These are phyloP conservation scores for Ferdinandea cuprea DNA, from an alignment of 2,888 invertebrate genomes.

Conservation along the genomic window DNA sequence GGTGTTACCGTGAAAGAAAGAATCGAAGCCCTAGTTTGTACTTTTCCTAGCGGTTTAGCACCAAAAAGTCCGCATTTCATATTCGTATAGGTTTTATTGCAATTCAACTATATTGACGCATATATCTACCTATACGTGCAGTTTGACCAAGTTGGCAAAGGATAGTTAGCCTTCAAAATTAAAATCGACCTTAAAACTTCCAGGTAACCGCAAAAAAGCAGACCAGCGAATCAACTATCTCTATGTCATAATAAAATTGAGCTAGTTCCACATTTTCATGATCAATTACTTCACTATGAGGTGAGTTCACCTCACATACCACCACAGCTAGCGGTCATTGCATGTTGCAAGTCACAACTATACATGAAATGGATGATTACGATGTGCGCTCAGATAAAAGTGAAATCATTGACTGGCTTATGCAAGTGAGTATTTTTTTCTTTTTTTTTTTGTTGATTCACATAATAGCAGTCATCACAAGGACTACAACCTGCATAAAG, in stretches of 20 bases:
- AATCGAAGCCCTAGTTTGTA: no score
- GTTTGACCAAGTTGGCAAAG: no score
- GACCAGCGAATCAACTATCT: constrained; percentile 28
- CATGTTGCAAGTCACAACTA: background rate
- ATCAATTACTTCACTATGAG: constrained; percentile 7
- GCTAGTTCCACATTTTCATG: constrained; percentile 14
- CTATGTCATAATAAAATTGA: constrained; percentile 5
- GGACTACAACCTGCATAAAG: constrained; percentile 52
- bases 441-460: constrained; percentile 22
- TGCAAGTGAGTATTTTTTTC: constrained; percentile 23
- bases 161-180: background rate
- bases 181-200: background rate
- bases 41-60: no score
- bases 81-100: no score
- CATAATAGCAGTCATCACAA: constrained; percentile 45
- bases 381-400: constrained; percentile 35
- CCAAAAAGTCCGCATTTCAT: no score
- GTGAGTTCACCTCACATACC: background rate
- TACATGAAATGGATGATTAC: constrained; percentile 20
- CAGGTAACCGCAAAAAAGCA: constrained; percentile 2
- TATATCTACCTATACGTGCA: no score
- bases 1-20: no score
- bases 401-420: constrained; percentile 53
- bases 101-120: no score
- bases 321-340: constrained; percentile 11